Base-by-base conservation (phyloP, 2,888 invertebrate species). In the Chrysomela aeneicollis region DNA sequence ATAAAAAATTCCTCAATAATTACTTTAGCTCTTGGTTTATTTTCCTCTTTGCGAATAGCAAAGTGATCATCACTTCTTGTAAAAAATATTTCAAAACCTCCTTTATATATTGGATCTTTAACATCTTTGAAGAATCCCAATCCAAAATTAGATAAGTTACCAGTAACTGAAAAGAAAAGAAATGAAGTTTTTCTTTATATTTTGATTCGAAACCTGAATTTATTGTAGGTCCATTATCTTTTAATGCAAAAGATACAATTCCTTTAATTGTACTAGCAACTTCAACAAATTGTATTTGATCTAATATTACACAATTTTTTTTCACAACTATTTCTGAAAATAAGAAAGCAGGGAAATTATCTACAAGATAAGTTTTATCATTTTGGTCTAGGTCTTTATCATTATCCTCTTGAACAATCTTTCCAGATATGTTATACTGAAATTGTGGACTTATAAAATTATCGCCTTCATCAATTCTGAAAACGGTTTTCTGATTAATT, bases 111-210 rank as follows among this genome's bases (percentile, higher is more conserved):
- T n/a, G n/a, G n/a, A n/a, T n/a, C n/a, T n/a, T n/a, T n/a, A n/a
- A n/a, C n/a, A n/a, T n/a, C n/a, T n/a, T n/a, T n/a, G n/a, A n/a
- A n/a, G n/a, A n/a, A n/a, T n/a, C n/a, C 59, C 18, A 59, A 32
- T 19, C 59, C 50, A 59, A 51, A 59, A 35, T 59, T 59, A 19
- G 59, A 59, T 32, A 59, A 21, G 37, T 59, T 59, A 37, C 59
- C 59, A 51, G 51, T 51, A 51, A 59, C 59, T n/a, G 59, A 59
- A 51, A 59, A 59, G 22, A 10, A 59, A n/a, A n/a, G n/a, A n/a
- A n/a, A n/a, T n/a, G n/a, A n/a, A n/a, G n/a, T n/a, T 50, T 51
- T 35, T 22, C 18, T 49, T 19, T 59, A 21, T 35, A 59, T 10
- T 59, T 59, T 10, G 59, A 59, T 15, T 59, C 35, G 18, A 59